phyloP scores from a whole-genome alignment of 2,797 vertebrate species.

The Sebastiscus albofasciatus region DNA sequence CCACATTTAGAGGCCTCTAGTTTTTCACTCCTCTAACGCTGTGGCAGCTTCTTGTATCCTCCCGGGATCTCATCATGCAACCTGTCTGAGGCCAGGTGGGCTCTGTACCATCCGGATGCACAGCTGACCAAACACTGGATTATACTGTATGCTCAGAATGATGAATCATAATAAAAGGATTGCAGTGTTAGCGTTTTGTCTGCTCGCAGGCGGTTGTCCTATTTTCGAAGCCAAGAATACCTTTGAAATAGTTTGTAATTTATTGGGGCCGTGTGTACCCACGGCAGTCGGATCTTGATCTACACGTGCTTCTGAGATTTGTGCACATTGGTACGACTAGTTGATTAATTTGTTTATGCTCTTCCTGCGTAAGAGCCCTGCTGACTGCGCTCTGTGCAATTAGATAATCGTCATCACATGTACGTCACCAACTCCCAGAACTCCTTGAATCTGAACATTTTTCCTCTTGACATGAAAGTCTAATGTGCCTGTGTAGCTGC shows the following conservation, averaged over 20 bases:
- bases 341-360: constrained; percentile 16
- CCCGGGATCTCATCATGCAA: constrained; percentile 26
- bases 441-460: background rate
- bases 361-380: background rate
- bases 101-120: constrained; percentile 25
- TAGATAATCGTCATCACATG: constrained; percentile 15
- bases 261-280: constrained; percentile 39
- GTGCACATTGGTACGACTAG: background rate
- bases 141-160: constrained; percentile 33
- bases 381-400: background rate
- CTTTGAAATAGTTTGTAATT: constrained; percentile 56
- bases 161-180: constrained; percentile 62
- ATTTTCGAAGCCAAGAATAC: constrained; percentile 67
- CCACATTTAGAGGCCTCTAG: constrained; percentile 7
- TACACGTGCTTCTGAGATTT: constrained; percentile 3
- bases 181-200: constrained; percentile 69
- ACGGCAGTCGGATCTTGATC: constrained; percentile 2
- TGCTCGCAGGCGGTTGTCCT: constrained; percentile 57
- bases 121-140: constrained; percentile 53
- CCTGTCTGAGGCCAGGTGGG: constrained; percentile 63
- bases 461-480: constrained; percentile 15
- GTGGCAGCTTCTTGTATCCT: background rate
- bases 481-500: constrained; percentile 39
- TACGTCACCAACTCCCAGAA: constrained; percentile 5
- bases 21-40: constrained; percentile 10